Evolutionary conservation across 2,888 invertebrate species (phyloP).

Genomic region (Perizoma affinitatum): DNA sequence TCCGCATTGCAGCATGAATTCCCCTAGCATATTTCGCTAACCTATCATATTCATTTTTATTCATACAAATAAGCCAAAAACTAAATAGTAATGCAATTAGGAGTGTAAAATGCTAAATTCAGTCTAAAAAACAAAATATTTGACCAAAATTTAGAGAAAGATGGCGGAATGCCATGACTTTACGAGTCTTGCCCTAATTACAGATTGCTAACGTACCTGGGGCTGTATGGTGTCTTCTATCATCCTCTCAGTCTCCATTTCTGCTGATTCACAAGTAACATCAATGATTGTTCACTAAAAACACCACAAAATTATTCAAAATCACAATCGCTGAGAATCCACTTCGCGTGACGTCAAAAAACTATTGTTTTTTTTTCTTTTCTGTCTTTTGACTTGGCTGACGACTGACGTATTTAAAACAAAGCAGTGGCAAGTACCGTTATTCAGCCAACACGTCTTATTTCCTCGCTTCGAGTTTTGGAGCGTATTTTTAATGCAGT

Average conservation of each 20-base stretch:
- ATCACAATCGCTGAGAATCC: conserved; percentile 71
- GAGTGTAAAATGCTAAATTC: conserved; percentile 33
- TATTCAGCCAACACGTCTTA: conserved; percentile 10
- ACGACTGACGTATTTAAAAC: conserved; percentile 20
- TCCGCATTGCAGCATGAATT: conserved; percentile 63
- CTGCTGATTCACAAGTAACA: conserved; percentile 87
- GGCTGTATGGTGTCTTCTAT: conserved; percentile 88
- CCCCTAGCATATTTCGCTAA: not conserved
- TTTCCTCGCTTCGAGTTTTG: too few species aligned
- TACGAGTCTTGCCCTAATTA: conserved; percentile 70
- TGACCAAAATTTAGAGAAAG: conserved; percentile 66
- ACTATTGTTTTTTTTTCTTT: conserved; percentile 16
- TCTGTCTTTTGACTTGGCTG: conserved; percentile 8
- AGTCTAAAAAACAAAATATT: conserved; percentile 59
- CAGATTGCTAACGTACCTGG: conserved; percentile 66
- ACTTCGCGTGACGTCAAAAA: conserved; percentile 79
- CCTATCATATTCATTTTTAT: not conserved
- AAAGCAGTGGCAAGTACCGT: conserved; percentile 29
- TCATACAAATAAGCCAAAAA: not conserved
- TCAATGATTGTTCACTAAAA: conserved; percentile 72
- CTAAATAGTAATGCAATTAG: conserved; percentile 1
- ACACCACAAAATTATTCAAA: conserved; percentile 68
- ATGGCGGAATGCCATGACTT: conserved; percentile 79
- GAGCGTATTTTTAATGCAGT: too few species aligned
- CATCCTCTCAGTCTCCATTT: conserved; percentile 96